Conservation (phyloP, 2,888 invertebrate species). For the Myopa tessellatipennis region DNA sequence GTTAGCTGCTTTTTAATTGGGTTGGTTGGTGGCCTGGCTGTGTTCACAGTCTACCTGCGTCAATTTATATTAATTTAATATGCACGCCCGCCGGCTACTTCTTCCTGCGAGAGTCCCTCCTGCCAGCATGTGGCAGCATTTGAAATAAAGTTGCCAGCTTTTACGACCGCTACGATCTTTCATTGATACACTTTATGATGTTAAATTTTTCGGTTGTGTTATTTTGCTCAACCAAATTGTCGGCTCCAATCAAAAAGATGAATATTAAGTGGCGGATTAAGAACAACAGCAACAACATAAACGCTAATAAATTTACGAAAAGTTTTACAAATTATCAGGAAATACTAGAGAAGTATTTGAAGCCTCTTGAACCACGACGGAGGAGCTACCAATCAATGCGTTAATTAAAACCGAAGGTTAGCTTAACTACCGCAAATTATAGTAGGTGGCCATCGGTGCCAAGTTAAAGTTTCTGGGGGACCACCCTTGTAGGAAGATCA, state of each 20-base stretch:
- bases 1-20: constrained; percentile 17
- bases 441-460: neutral
- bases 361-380: neutral
- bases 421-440: constrained; percentile 12
- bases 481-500: constrained; percentile 1
- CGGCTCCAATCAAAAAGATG: constrained; percentile 63
- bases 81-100: constrained; percentile 61
- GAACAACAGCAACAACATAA: constrained; percentile 39
- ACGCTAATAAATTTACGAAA: constrained; percentile 26
- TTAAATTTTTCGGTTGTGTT: neutral
- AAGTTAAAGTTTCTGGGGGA: neutral
- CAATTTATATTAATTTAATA: constrained; percentile 62
- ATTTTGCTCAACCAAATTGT: constrained; percentile 35
- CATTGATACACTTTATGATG: constrained; percentile 12
- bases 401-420: constrained; percentile 32
- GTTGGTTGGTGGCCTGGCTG: constrained; percentile 9
- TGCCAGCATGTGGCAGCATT: neutral
- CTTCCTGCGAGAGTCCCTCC: neutral
- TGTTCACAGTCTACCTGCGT: constrained; percentile 51
- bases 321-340: constrained; percentile 48
- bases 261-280: constrained; percentile 57
- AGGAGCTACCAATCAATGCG: constrained; percentile 14
- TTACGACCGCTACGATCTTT: constrained; percentile 10
- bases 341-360: constrained; percentile 45
- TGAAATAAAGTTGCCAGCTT: constrained; percentile 33